Evolutionary conservation across 2,113 vertebrate genomes (phyloP), one percentile per base, ranked within the genome.

Genomic region (Actenoides lindsayi): DNA sequence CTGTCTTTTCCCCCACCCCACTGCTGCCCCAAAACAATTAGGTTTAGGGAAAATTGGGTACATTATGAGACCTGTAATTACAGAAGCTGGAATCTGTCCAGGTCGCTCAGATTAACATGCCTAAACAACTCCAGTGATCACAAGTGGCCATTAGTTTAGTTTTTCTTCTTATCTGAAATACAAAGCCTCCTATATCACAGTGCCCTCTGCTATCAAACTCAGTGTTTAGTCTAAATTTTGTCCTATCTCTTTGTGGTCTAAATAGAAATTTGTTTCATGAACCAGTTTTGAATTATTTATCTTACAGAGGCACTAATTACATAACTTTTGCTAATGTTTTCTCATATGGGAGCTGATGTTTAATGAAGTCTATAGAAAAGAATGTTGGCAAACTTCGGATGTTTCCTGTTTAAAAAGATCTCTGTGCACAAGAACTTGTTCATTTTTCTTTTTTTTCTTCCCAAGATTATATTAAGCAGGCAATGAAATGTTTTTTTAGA

Each of bases 151-250:
- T 97, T 94, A 92, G 33, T 94, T 94, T 67, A 84, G 75, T 54
- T 92, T 90, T 87, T 16, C 23, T 81, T 87, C 86, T 90, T 97
- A 94, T 96, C 96, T 83, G 73, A 67, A 91, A 79, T 81, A 64
- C 62, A 91, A 69, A 84, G 11, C 50, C 65, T 94, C 48, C 83
- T 73, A 2, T 5, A 87, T 70, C 74, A 76, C 91, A 73, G 14
- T 89, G 62, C 31, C 16, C 44, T 75, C 86, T 88, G 63, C 80
- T 96, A 96, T 93, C 92, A 89, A 79, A 42, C 33, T 53, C 50
- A 4, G 13, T 94, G 95, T 97, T 97, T 96, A 97, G 94, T 96
- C 95, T 97, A 46, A 84, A 53, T 87, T 78, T 83, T 91, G 15
- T 71, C 39, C 74, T 96, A 89, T 95, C 81, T 76, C 77, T 79